These are phyloP conservation scores for Polyommatus iphigenia DNA, from an alignment of 2,888 invertebrate genomes.

Conservation along the genomic window DNA sequence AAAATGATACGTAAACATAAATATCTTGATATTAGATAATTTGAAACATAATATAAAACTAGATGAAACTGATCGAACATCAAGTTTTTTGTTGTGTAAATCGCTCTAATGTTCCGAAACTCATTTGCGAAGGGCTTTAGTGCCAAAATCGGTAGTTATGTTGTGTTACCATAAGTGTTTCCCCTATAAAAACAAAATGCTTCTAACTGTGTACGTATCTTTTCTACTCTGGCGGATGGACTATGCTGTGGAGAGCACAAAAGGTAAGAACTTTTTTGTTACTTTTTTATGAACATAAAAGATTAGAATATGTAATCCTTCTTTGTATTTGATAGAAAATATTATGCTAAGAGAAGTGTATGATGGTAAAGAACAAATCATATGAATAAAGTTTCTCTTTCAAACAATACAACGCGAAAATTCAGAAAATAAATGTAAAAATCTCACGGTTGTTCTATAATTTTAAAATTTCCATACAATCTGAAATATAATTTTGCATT, in stretches of 20 bases:
- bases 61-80: not conserved
- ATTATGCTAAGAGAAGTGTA: not conserved
- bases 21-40: not conserved
- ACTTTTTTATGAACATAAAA: not conserved
- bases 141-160: slow-evolving; percentile 64
- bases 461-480: not conserved
- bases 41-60: not conserved
- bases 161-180: slow-evolving; percentile 66
- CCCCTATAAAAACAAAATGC: slow-evolving; percentile 64
- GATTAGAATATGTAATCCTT: not conserved
- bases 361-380: not conserved
- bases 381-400: not conserved
- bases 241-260: slow-evolving; percentile 71
- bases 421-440: not conserved
- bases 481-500: not conserved
- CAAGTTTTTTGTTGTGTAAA: slow-evolving; percentile 23
- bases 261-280: slow-evolving; percentile 55
- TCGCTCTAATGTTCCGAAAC: slow-evolving; percentile 62
- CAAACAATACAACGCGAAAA: not conserved
- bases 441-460: not conserved
- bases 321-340: too few species aligned
- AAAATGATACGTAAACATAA: slow-evolving; percentile 7
- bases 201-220: slow-evolving; percentile 63
- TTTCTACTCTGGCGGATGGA: slow-evolving; percentile 72
- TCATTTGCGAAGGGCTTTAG: slow-evolving; percentile 57